Percentiles rank a stretch among this genome's conserved stretches.
phyloP scores from a whole-genome alignment of 2,797 vertebrate genomes.

The Sebastes kiyomatsui region DNA sequence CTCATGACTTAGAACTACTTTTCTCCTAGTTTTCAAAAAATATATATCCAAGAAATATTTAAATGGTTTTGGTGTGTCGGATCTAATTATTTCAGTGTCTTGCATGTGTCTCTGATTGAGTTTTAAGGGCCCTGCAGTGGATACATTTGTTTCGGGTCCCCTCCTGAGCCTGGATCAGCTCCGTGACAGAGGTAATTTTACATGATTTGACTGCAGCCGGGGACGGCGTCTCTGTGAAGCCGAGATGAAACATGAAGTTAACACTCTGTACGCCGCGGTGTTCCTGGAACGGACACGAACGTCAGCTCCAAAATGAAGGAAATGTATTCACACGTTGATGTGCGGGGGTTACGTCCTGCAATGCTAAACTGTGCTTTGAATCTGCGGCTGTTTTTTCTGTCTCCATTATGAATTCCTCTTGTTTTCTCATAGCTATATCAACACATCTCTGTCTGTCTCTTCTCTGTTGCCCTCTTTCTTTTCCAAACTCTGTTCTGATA shows the following conservation, averaged over 20 bases:
- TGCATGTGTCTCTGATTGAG: constrained; percentile 20
- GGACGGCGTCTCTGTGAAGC: constrained; percentile 41
- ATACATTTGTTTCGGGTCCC: constrained; percentile 41
- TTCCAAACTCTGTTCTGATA: constrained; percentile 61
- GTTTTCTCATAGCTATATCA: constrained; percentile 6
- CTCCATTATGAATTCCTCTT: constrained; percentile 4
- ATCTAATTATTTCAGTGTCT: constrained; percentile 32
- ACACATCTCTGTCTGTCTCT: background rate
- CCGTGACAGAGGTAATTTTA: constrained; percentile 58
- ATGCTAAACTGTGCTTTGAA: constrained; percentile 21
- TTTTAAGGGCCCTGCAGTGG: constrained; percentile 23
- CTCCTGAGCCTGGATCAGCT: constrained; percentile 57
- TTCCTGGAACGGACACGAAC: constrained; percentile 35
- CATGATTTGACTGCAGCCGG: constrained; percentile 48
- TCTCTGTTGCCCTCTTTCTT: constrained; percentile 19
- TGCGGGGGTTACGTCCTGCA: constrained; percentile 17
- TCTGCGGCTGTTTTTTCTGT: background rate
- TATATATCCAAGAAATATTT: constrained; percentile 25
- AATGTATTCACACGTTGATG: constrained; percentile 13
- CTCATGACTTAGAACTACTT: constrained; percentile 47
- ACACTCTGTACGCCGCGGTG: constrained; percentile 51
- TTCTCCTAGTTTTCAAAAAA: constrained; percentile 31
- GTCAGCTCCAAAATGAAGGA: constrained; percentile 33
- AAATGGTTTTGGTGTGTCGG: background rate
- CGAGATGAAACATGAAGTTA: constrained; percentile 63